Base-by-base conservation (phyloP, 2,797 vertebrate species). In the Darevskia nairensis region DNA sequence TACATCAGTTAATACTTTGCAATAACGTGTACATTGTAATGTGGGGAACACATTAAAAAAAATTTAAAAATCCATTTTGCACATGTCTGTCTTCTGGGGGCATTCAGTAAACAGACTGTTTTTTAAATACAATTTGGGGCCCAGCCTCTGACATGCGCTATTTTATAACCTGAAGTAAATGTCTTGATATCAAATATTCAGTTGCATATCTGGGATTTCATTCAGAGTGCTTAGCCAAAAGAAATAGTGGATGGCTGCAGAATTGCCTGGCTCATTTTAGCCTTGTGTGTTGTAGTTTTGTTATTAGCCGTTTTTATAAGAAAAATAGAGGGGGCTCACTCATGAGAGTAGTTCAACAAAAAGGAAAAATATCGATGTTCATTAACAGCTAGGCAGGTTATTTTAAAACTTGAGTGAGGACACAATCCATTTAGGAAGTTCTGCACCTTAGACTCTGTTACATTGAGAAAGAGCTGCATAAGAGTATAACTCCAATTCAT, bases 281-380 rank as follows among this genome's bases (percentile, higher is more conserved):
- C 90, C 89, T 79, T 87, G 85, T 90, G 87, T 88, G 89, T 90
- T 82, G 90, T 69, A 94, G 92, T 95, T 91, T 94, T 93, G 93
- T 91, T 92, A 92, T 86, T 94, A 93, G 93, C 86, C 91, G 91
- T 95, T 90, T 95, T 92, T 94, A 94, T 95, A 90, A n/a, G 89
- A 82, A 91, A 94, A 82, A 91, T 90, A 21, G 66, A 72, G 86
- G 82, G 77, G 84, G 55, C 78, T 90, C 86, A 89, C 86, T 92
- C 92, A 88, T 88, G 88, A 55, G 92, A 85, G 88, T 82, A 78
- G 88, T 95, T 87, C 91, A 3, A 4, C 79, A 90, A 91, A 92
- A 74, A 74, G 72, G 84, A 75, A 86, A 71, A 59, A 72, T 59
- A 35, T 0, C 9, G 0, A 76, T 1, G 72, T 90, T 90, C 91